Percentiles rank a stretch among this genome's conserved stretches.
phyloP scores from a whole-genome alignment of 2,797 vertebrate genomes.

The Lepilemur septentrionalis region DNA sequence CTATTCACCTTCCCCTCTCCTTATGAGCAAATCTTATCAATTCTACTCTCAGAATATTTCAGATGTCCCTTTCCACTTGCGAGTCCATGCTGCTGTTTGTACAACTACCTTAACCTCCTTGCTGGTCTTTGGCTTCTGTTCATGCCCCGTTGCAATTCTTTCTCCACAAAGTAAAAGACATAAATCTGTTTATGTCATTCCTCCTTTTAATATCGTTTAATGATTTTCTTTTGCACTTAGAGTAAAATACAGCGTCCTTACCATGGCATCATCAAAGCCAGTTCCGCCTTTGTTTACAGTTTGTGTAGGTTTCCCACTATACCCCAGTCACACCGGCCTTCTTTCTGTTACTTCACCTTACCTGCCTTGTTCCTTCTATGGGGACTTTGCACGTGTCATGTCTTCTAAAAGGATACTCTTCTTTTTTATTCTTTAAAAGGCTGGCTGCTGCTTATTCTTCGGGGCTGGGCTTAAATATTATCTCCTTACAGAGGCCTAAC shows the following conservation, averaged over 20 bases:
- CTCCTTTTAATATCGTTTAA: not conserved
- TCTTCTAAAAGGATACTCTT: not conserved
- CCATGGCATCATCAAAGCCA: not conserved
- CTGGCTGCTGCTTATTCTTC: not conserved
- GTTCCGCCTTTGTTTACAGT: not conserved
- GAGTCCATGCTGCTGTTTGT: not conserved
- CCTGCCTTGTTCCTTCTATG: not conserved
- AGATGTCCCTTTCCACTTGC: not conserved
- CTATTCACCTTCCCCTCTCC: rapidly evolving
- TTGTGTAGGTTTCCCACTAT: not conserved
- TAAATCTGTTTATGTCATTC: not conserved
- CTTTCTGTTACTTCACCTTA: not conserved
- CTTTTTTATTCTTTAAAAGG: not conserved
- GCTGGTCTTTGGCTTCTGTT: not conserved
- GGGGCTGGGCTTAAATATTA: not conserved
- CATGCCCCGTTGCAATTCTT: not conserved
- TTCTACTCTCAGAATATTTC: not conserved
- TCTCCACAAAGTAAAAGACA: not conserved
- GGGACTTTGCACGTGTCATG: not conserved
- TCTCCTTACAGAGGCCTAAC: not conserved
- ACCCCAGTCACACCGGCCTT: not conserved
- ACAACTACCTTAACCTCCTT: not conserved
- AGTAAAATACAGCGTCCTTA: not conserved
- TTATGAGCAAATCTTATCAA: not conserved
- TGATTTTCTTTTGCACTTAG: not conserved